These are phyloP conservation scores for Danio kyathit DNA, from an alignment of 2,797 vertebrate species.

Conservation along the genomic window DNA sequence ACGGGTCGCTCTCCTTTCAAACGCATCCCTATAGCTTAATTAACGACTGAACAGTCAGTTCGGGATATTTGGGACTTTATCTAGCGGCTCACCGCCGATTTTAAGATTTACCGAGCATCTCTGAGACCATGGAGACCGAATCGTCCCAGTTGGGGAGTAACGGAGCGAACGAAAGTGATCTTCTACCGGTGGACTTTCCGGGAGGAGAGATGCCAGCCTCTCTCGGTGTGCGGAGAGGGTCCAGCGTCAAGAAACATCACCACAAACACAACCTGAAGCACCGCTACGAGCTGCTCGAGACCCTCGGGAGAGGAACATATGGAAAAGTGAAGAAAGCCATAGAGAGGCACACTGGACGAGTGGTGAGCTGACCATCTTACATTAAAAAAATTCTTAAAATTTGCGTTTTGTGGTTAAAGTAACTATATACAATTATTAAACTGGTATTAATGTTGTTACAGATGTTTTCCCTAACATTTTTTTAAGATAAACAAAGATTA, in stretches of 20 bases:
- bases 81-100: not conserved
- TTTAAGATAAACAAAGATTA: not conserved
- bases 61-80: not conserved
- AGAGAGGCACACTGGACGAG: conserved; percentile 86
- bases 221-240: conserved; percentile 70
- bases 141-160: conserved; percentile 37
- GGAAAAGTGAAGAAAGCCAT: conserved; percentile 90
- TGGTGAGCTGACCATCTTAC: conserved; percentile 77
- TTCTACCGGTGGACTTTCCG: conserved; percentile 60
- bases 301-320: conserved; percentile 88
- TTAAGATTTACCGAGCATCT: conserved; percentile 17
- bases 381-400: not conserved
- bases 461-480: not conserved
- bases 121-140: conserved; percentile 47
- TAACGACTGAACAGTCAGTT: conserved; percentile 11
- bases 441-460: not conserved
- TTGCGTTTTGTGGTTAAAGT: not conserved
- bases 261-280: conserved; percentile 93
- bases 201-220: conserved; percentile 54
- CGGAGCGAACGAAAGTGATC: conserved; percentile 30
- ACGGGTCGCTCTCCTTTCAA: not conserved
- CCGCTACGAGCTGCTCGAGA: conserved; percentile 88
- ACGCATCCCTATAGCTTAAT: not conserved
- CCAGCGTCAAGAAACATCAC: conserved; percentile 85
- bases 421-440: not conserved